These are phyloP conservation scores for Luscinia luscinia DNA, from an alignment of 2,797 vertebrate species.

Conservation along the genomic window DNA sequence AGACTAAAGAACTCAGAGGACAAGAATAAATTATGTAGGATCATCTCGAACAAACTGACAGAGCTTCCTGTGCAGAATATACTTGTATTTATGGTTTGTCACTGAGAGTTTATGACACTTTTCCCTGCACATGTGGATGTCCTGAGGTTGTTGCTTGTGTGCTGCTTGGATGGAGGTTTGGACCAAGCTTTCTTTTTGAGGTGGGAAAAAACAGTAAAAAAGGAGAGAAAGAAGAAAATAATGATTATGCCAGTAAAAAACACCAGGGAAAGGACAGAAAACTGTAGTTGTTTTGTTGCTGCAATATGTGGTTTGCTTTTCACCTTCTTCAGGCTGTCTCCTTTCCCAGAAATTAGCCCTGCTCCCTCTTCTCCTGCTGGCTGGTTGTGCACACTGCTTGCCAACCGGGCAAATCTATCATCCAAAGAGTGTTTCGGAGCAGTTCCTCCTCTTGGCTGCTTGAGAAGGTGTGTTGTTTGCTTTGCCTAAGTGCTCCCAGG, in stretches of 20 bases:
- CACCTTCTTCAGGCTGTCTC: neutral
- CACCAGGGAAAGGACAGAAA: neutral
- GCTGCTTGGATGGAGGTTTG: neutral
- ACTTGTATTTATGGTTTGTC: neutral
- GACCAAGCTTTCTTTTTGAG: neutral
- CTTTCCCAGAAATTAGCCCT: neutral
- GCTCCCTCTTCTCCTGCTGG: neutral
- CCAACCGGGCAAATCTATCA: constrained; percentile 16
- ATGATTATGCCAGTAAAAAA: neutral
- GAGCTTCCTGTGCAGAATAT: neutral
- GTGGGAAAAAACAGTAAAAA: neutral
- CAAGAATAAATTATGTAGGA: neutral
- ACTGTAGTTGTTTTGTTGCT: neutral
- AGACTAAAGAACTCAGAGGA: neutral
- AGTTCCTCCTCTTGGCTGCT: constrained; percentile 73
- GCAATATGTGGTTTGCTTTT: neutral
- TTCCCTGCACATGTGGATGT: neutral
- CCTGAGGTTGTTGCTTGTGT: neutral
- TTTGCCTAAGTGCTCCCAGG: constrained; percentile 77
- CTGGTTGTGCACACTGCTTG: neutral
- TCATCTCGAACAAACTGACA: neutral
- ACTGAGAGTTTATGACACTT: neutral
- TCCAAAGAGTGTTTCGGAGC: neutral
- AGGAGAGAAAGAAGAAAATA: neutral
- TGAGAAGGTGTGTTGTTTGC: constrained; percentile 85